A percentile compares a stretch with the other conserved stretches of the same genome.
Evolutionary conservation across 2,888 invertebrate species (phyloP).

Genomic region (Dolomedes plantarius): DNA sequence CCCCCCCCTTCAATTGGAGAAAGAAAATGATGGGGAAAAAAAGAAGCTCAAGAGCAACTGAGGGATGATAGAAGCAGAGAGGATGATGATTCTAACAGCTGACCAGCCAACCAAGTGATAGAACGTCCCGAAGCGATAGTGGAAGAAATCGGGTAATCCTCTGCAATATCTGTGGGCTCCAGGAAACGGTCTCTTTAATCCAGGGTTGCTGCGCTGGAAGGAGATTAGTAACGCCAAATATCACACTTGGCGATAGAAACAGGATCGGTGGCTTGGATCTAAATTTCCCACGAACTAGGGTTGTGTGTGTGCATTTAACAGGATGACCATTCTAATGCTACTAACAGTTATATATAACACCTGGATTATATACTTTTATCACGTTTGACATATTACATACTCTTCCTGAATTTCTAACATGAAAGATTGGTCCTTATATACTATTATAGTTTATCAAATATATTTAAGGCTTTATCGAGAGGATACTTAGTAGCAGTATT

Average conservation of each 20-base stretch:
- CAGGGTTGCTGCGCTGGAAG: conserved; percentile 34
- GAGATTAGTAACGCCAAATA: conserved; percentile 43
- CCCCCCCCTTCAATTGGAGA: conserved; percentile 51
- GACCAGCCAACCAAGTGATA: conserved; percentile 68
- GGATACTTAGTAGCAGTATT: too few relatives aligned
- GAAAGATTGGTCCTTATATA: too few relatives aligned
- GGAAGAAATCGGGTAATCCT: conserved; percentile 71
- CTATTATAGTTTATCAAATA: too few relatives aligned
- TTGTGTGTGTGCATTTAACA: too few relatives aligned
- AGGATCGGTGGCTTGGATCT: too few relatives aligned
- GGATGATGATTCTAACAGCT: conserved; percentile 67
- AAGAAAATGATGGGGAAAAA: conserved; percentile 8
- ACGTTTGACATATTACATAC: too few relatives aligned
- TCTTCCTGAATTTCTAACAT: too few relatives aligned
- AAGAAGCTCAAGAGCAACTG: conserved; percentile 51
- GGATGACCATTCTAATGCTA: too few relatives aligned
- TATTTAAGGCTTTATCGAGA: too few relatives aligned
- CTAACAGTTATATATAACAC: too few relatives aligned
- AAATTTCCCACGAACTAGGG: too few relatives aligned
- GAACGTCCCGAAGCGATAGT: conserved; percentile 70
- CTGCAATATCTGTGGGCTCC: conserved; percentile 67
- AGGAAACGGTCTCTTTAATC: conserved; percentile 67
- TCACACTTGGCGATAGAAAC: conserved; percentile 28
- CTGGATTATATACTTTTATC: too few relatives aligned
- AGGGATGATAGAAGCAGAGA: conserved; percentile 40